Conservation (phyloP, 2,888 invertebrate species). For the Habroteleia sp. region DNA sequence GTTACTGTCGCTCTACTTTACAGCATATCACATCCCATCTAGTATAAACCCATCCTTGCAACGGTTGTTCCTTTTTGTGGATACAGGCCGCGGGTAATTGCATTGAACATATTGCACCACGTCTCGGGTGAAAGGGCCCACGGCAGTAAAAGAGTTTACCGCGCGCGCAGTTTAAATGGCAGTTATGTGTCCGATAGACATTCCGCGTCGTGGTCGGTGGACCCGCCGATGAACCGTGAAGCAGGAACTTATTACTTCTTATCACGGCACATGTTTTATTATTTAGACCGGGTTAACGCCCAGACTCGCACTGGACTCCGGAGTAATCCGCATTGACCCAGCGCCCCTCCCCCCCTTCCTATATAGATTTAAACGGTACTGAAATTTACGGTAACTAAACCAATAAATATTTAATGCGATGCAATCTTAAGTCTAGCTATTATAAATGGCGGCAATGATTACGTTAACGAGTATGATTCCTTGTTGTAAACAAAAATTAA, state of each 20-base stretch:
- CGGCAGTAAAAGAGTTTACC: constrained; percentile 66
- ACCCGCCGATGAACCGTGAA: constrained; percentile 66
- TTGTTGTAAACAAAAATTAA: constrained; percentile 37
- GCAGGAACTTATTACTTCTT: constrained; percentile 77
- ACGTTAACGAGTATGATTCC: constrained; percentile 44
- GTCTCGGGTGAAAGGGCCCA: constrained; percentile 74
- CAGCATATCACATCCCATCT: background rate
- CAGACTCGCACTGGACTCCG: constrained; percentile 21
- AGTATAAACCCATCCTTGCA: constrained; percentile 39
- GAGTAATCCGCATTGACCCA: constrained; percentile 24
- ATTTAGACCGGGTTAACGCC: constrained; percentile 43
- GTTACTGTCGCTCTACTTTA: constrained; percentile 23
- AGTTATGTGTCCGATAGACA: constrained; percentile 65
- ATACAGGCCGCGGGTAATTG: constrained; percentile 68
- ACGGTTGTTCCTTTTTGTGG: constrained; percentile 34
- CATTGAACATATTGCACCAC: constrained; percentile 74
- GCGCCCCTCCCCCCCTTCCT: background rate
- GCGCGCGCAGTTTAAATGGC: constrained; percentile 63
- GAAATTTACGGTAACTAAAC: constrained; percentile 12
- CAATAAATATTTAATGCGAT: constrained; percentile 26
- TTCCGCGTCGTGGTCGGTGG: constrained; percentile 56
- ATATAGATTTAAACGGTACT: constrained; percentile 2
- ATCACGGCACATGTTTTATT: constrained; percentile 61
- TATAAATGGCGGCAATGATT: constrained; percentile 40
- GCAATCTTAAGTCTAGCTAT: constrained; percentile 3